Evolutionary conservation across 2,113 vertebrate genomes (phyloP).

Genomic region (Poecile atricapillus): DNA sequence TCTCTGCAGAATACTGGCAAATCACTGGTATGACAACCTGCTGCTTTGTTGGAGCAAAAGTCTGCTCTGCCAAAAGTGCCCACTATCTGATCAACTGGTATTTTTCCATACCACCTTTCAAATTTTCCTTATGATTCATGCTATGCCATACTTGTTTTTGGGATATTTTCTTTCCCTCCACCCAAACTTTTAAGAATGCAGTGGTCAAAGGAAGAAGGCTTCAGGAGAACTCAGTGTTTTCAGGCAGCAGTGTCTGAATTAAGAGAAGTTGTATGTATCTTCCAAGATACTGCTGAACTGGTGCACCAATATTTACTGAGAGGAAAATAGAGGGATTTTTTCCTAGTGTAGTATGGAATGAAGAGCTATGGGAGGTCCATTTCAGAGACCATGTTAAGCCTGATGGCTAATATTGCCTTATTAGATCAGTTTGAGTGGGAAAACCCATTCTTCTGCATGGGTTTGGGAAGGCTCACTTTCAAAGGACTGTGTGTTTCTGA

Average conservation of each 20-base stretch:
- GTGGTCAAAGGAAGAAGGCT: neutral
- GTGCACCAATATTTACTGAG: neutral
- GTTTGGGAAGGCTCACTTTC: neutral
- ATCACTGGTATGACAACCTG: neutral
- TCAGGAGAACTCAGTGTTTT: neutral
- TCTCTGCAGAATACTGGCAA: neutral
- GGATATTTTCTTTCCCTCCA: neutral
- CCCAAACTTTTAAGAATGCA: accelerated
- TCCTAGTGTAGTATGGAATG: neutral
- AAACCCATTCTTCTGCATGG: neutral
- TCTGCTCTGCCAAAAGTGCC: neutral
- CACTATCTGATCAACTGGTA: neutral
- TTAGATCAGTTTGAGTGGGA: neutral
- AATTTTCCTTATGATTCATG: neutral
- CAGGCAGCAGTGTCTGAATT: neutral
- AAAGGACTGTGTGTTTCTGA: neutral
- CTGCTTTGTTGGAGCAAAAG: neutral
- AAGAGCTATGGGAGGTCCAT: neutral
- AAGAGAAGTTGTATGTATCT: neutral
- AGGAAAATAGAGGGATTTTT: neutral
- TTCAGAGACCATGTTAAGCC: neutral
- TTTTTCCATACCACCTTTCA: neutral
- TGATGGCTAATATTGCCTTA: neutral
- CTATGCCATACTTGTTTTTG: neutral
- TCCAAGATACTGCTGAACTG: neutral